These are phyloP conservation scores for Megamerina dolium DNA, from an alignment of 2,888 invertebrate genomes.

Conservation along the genomic window DNA sequence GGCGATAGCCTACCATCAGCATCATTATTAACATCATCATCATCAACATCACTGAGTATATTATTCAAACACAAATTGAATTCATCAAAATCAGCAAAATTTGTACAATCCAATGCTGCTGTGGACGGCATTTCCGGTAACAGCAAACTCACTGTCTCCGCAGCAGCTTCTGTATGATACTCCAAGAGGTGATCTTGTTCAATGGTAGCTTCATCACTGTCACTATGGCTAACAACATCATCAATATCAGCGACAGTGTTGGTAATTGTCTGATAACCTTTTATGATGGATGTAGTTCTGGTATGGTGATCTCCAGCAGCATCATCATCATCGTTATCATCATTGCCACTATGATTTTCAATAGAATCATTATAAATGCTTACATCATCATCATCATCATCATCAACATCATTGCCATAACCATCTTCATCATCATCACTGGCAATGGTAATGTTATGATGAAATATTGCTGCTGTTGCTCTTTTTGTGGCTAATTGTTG, in stretches of 20 bases:
- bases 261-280: background rate
- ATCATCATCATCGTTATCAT: constrained; percentile 12
- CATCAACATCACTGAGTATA: constrained; percentile 36
- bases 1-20: constrained; percentile 8
- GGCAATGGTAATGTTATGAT: constrained; percentile 11
- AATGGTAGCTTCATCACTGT: background rate
- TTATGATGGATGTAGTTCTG: background rate
- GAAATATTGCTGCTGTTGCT: constrained; percentile 13
- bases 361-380: too few species aligned
- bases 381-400: constrained; percentile 13
- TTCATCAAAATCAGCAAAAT: constrained; percentile 41
- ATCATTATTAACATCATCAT: constrained; percentile 21
- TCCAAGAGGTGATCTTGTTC: constrained; percentile 25
- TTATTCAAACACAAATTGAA: constrained; percentile 41
- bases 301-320: constrained; percentile 8
- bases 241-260: background rate
- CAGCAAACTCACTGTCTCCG: constrained; percentile 32
- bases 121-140: constrained; percentile 33
- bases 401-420: constrained; percentile 15
- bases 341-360: constrained; percentile 5
- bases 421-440: constrained; percentile 7
- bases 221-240: background rate
- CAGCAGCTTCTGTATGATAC: constrained; percentile 24
- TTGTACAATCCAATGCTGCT: constrained; percentile 31
- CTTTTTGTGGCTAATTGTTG: too few species aligned